Conservation (phyloP, 92 coral and sea anemone genomes). For the Micromussa lordhowensis region DNA sequence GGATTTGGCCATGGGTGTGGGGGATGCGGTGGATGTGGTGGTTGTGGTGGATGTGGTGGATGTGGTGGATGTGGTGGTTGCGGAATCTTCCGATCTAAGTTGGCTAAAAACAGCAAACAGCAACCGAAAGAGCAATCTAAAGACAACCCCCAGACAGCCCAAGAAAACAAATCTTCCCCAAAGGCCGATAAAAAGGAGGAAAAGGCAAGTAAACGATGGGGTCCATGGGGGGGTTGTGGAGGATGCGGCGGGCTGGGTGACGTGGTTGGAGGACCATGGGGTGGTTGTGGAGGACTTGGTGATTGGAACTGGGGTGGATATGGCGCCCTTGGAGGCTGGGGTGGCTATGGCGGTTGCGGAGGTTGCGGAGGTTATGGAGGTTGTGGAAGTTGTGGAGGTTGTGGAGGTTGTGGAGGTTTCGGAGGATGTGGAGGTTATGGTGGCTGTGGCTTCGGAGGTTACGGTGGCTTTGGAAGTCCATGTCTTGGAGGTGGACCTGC, state of each 20-base stretch:
- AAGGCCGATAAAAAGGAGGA: slow-evolving; percentile 45
- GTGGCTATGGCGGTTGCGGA: slow-evolving; percentile 65
- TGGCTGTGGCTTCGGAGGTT: slow-evolving; percentile 79
- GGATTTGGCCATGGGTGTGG: slow-evolving; percentile 28
- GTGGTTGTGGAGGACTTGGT: slow-evolving; percentile 68
- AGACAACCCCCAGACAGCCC: slow-evolving; percentile 30
- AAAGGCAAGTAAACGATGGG: slow-evolving; percentile 74
- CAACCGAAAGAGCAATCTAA: slow-evolving; percentile 17
- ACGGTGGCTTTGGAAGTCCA: slow-evolving; percentile 84
- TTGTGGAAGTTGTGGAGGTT: slow-evolving; percentile 81
- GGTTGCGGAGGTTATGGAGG: slow-evolving; percentile 78
- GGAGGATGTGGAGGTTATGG: slow-evolving; percentile 80
- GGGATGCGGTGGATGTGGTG: slow-evolving; percentile 50
- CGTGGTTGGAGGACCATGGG: slow-evolving; percentile 53
- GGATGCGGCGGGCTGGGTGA: slow-evolving; percentile 65
- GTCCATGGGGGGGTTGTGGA: slow-evolving; percentile 76
- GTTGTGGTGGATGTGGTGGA: slow-evolving; percentile 55
- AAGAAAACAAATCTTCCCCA: slow-evolving; percentile 38
- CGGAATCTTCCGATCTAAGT: slow-evolving; percentile 73
- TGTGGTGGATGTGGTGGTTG: slow-evolving; percentile 64
- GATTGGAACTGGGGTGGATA: slow-evolving; percentile 73
- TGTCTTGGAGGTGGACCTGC: slow-evolving; percentile 44
- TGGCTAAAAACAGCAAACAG: slow-evolving; percentile 59
- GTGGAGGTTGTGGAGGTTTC: slow-evolving; percentile 77
- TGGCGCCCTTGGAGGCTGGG: slow-evolving; percentile 73